These are phyloP conservation scores for Drosophila vallismaia DNA, from an alignment of 2,888 invertebrate species.

Conservation along the genomic window DNA sequence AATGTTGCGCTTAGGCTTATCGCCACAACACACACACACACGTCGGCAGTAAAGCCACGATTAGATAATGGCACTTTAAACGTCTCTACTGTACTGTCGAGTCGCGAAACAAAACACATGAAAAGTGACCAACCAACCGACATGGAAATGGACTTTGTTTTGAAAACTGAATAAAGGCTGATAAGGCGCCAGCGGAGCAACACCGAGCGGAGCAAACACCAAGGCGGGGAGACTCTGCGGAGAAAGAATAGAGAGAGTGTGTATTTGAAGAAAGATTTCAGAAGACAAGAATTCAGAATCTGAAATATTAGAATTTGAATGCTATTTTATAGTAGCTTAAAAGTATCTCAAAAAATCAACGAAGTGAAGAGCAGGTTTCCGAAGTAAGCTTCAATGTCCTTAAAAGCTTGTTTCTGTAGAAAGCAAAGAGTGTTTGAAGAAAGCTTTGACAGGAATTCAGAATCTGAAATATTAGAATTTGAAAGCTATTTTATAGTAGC, in stretches of 20 bases:
- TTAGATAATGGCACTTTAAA: conserved; percentile 73
- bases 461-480: not conserved
- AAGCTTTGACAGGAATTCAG: too few species aligned
- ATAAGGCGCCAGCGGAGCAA: conserved; percentile 29
- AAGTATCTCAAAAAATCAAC: too few species aligned
- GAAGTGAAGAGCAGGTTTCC: too few species aligned
- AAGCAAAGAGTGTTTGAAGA: too few species aligned
- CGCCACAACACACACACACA: conserved; percentile 32
- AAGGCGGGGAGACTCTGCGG: not conserved
- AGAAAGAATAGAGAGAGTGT: not conserved
- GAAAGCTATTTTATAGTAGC: too few species aligned
- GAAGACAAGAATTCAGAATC: not conserved
- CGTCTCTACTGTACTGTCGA: conserved; percentile 72
- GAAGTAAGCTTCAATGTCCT: too few species aligned
- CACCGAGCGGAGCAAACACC: not conserved
- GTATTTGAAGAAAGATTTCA: conserved; percentile 1
- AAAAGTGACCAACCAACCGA: conserved; percentile 61
- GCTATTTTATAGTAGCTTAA: too few species aligned
- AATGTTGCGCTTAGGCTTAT: conserved; percentile 64
- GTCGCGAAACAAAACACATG: conserved; percentile 46
- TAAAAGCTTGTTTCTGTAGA: too few species aligned
- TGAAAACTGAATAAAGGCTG: conserved; percentile 56
- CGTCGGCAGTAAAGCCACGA: conserved; percentile 31
- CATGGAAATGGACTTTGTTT: conserved; percentile 74
- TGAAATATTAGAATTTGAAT: not conserved